Base-by-base conservation (phyloP, 2,888 invertebrate species). In the Halictus quadricinctus region DNA sequence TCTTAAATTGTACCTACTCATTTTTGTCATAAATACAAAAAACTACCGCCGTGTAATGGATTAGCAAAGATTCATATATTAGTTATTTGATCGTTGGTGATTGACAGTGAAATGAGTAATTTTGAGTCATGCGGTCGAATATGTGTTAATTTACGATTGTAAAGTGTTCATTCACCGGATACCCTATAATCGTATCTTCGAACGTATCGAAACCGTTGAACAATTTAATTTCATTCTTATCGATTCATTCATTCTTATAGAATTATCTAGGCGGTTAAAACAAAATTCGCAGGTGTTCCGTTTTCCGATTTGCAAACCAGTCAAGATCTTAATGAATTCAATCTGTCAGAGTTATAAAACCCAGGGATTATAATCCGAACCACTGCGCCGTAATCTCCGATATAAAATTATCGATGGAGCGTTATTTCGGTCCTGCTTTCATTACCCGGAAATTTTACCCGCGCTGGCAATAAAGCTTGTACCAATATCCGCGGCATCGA, bases 341-440 rank as follows among this genome's bases (percentile, higher is more conserved):
- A 76, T 80, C 84, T 75, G 79, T 84, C 83, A 76, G 83, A 79
- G 87, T 84, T 87, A 81, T 87, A 85, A 87, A 88, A 88, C 74
- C 86, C 81, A 43, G 41, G 84, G 88, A 87, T 89, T 88, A 88
- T 87, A 87, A 89, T 84, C 79, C 74, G 79, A 81, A 81, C 80
- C 74, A 81, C 72, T 80, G 84, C 79, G 66, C 80, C 85, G 83
- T 85, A 84, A 87, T 88, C 84, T 84, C 81, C 86, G 86, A 89
- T 89, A 88, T 82, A 89, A 89, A 88, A 89, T 89, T 88, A 88
- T 89, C 88, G 88, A 80, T 77, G 72, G 60, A 73, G 81, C 81
- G 87, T 84, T 88, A 88, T 84, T 87, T 80, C 88, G 83, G 85
- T 70, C 76, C 76, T 36, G 86, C 81, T 85, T 85, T 88, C 83